Evolutionary conservation across 2,888 invertebrate genomes (phyloP), one percentile per base, ranked within the genome.

Genomic region (Drosophila parthenogenetica): DNA sequence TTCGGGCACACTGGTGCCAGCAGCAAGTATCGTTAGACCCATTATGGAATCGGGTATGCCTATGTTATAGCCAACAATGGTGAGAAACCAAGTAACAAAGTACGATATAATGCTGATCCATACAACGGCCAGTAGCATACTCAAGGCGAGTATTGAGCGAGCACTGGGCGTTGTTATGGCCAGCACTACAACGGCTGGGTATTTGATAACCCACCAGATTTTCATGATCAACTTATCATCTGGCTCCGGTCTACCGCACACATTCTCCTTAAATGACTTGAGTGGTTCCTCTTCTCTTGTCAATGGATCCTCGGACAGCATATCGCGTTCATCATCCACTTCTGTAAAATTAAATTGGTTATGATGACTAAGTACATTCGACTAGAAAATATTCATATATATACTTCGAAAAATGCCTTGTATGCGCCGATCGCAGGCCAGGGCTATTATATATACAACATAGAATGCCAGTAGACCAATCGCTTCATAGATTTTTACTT

Each of bases 51-150:
- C 98, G 0, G 98, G 97, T 89, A 98, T 96, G 91, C 64, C 58
- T 1, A 77, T 2, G 4, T 83, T 90, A 89, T 93, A 92, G 96
- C 98, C 98, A 79, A 98, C 96, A 74, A 97, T 94, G 58, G 98
- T 96, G 70, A 98, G 97, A 96, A 97, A 97, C 98, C 98, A 98
- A 19, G 98, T 97, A 17, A 98, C 96, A 8, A 98, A 93, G 90
- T 98, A 98, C 1, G 98, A 97, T 37, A 97, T 93, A 0, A 95
- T 94, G 58, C 97, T 97, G 77, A 98, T 97, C 98, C 98, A 98
- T 35, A 97, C 93, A 68, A 98, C 96, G 85, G 97, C 97, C 95
- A 98, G 95, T 29, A 97, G 92, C 89, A 98, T 97, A 0, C 97
- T 97, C 5, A 97, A 90, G 0, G 97, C 96, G 89, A 96, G 97